Conservation (phyloP, 2,113 vertebrate species). For the Tetraodon nigroviridis region DNA sequence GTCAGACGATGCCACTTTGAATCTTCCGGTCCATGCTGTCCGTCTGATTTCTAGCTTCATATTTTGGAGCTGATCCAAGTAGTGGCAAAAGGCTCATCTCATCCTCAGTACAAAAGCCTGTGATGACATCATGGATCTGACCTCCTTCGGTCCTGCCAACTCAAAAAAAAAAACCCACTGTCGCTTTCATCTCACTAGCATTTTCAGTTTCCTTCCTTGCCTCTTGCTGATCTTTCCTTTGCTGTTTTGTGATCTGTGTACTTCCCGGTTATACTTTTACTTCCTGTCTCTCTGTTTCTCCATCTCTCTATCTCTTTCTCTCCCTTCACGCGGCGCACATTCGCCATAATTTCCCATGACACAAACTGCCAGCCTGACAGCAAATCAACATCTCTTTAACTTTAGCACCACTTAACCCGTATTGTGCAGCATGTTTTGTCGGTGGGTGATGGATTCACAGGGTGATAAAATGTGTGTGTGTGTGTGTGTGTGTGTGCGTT, state of each 20-base stretch:
- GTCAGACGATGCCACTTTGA: too few relatives aligned
- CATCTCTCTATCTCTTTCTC: constrained; percentile 6
- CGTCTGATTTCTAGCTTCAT: too few relatives aligned
- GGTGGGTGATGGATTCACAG: constrained; percentile 60
- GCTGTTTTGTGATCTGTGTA: constrained; percentile 23
- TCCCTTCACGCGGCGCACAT: constrained; percentile 48
- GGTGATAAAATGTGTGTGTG: constrained; percentile 57
- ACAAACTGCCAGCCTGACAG: constrained; percentile 53
- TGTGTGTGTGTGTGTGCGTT: constrained; percentile 36
- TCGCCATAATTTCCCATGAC: constrained; percentile 66
- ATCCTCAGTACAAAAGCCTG: too few relatives aligned
- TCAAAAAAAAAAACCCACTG: constrained; percentile 14
- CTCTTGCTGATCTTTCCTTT: constrained; percentile 11
- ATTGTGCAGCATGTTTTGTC: constrained; percentile 68
- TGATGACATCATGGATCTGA: too few relatives aligned
- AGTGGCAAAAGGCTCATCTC: too few relatives aligned
- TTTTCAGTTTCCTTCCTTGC: constrained; percentile 51
- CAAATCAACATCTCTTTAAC: constrained; percentile 73
- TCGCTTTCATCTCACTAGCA: constrained; percentile 56
- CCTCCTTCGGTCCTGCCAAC: too few relatives aligned
- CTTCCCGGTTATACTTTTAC: constrained; percentile 10
- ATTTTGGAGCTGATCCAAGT: too few relatives aligned
- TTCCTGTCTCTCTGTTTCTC: background rate
- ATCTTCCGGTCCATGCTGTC: too few relatives aligned
- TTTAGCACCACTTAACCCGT: constrained; percentile 70